Base-by-base conservation (phyloP, 2,888 invertebrate genomes). In the Thereva unica region DNA sequence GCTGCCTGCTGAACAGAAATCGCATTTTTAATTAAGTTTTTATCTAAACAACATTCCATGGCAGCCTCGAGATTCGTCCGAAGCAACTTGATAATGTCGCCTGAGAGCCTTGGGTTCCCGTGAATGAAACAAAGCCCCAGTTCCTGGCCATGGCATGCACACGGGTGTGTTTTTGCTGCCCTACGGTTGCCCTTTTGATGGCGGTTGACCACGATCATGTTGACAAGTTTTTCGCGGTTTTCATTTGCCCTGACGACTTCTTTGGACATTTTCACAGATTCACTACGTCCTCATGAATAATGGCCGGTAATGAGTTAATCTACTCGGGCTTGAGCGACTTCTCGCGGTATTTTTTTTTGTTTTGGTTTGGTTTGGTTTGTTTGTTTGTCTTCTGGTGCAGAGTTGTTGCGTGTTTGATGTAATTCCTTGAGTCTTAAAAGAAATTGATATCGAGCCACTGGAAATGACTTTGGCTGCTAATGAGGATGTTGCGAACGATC, bases 201-300 rank as follows among this genome's bases (percentile, higher is more conserved):
- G 10, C 44, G 37, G 56, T 35, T 56, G n/a, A 34, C 44, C 37
- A 44, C 56, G 56, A 52, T 45, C 64, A 53, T 55, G 54, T 64
- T 64, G 55, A 64, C 64, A 64, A 55, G 54, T 64, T 64, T 54
- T 52, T 64, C 64, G 45, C 64, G 12, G n/a, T 64, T 53, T 10
- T 37, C 53, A 38, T 49, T 49, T 34, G 35, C 9, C 38, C 38
- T 8, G 37, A 45, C 12, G 64, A 64, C 12, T 64, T 54, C 54
- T 64, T 64, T 54, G 42, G 44, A n/a, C 44, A 45, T 54, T 64
- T 64, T 55, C 64, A 64, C 54, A 64, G 54, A 55, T 64, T 54
- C 40, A n/a, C 45, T 23, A 12, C 9, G 37, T n/a, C 34, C 23
- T 37, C 38, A 64, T 53, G 40, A 61, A 55, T 64, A 64, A 64